Conservation (phyloP, 2,113 vertebrate genomes). For the Anarrhichthys ocellatus region DNA sequence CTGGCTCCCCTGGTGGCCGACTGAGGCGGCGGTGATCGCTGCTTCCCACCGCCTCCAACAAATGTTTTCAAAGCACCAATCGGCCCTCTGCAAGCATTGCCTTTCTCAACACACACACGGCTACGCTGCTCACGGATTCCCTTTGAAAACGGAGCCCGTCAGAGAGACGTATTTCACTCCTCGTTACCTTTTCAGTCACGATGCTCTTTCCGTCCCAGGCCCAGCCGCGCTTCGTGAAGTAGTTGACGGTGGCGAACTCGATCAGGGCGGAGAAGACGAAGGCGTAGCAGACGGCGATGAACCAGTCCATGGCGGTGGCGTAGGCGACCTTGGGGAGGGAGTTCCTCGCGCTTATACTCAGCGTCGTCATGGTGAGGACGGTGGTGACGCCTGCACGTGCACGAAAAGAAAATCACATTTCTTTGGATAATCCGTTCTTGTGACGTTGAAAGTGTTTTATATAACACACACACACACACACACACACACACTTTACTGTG, state of each 20-base stretch:
- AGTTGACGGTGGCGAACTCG: conserved; percentile 98
- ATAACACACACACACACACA: not conserved
- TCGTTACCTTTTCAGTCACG: conserved; percentile 95
- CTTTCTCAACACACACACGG: not conserved
- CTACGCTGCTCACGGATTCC: conserved; percentile 25
- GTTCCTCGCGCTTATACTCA: conserved; percentile 97
- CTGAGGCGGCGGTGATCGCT: not conserved
- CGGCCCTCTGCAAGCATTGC: not conserved
- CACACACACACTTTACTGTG: no score
- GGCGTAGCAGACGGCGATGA: conserved; percentile 98
- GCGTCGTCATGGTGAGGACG: conserved; percentile 97
- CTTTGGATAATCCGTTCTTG: not conserved
- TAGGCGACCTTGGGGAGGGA: conserved; percentile 98
- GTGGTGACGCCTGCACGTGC: conserved; percentile 92
- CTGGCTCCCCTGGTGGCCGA: not conserved
- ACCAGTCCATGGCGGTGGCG: conserved; percentile 99
- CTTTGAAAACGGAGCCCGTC: conserved; percentile 46
- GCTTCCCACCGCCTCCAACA: not conserved
- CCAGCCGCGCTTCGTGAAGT: conserved; percentile 99
- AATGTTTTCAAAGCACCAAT: conserved; percentile 16
- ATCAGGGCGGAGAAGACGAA: conserved; percentile 99
- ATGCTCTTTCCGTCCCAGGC: conserved; percentile 99
- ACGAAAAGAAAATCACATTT: not conserved
- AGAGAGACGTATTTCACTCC: conserved; percentile 58
- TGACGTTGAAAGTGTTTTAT: not conserved